Evolutionary conservation across 2,113 vertebrate genomes (phyloP).

Genomic region (Rhabdornis inornatus): DNA sequence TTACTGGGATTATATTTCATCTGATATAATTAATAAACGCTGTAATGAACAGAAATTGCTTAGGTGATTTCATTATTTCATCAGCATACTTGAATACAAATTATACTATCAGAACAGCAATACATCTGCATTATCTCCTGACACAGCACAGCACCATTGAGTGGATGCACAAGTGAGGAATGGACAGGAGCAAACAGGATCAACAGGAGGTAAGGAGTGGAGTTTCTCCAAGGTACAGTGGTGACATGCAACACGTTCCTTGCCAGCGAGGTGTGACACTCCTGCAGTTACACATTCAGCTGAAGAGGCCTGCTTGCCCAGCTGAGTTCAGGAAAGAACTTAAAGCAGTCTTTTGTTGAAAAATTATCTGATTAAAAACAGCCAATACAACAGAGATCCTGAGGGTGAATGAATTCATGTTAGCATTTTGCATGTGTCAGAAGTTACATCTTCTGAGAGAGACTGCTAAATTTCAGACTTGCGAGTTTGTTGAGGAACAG

Average conservation of each 20-base stretch:
- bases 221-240: constrained; percentile 48
- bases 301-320: constrained; percentile 47
- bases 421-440: constrained; percentile 54
- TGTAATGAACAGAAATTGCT: constrained; percentile 52
- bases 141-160: constrained; percentile 67
- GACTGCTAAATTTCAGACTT: constrained; percentile 42
- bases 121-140: constrained; percentile 63
- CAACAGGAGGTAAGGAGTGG: constrained; percentile 41
- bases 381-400: constrained; percentile 50
- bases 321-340: constrained; percentile 44
- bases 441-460: constrained; percentile 60
- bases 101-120: constrained; percentile 51
- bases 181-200: neutral
- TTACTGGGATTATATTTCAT: constrained; percentile 42
- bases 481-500: constrained; percentile 41
- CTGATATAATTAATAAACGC: constrained; percentile 56
- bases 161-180: constrained; percentile 35
- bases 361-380: constrained; percentile 46
- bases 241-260: constrained; percentile 55
- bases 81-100: constrained; percentile 60
- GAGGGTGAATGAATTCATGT: constrained; percentile 56
- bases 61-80: constrained; percentile 54
- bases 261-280: constrained; percentile 19
- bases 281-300: constrained; percentile 48
- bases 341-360: constrained; percentile 53